Evolutionary conservation across 2,797 vertebrate genomes (phyloP).

Genomic region (Myotis planiceps): DNA sequence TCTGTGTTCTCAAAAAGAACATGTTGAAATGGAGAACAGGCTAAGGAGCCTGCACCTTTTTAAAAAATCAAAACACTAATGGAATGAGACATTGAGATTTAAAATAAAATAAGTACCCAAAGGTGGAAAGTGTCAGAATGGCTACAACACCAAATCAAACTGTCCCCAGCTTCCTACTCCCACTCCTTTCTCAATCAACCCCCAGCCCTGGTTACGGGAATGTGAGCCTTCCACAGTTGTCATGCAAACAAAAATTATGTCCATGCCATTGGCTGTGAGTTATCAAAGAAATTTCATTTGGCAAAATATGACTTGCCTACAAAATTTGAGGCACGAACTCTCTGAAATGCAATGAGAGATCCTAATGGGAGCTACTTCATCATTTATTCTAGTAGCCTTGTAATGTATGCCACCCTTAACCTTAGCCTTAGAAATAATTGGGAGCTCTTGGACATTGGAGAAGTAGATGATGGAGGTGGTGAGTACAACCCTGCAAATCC

Average conservation of each 20-base stretch:
- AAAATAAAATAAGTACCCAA: constrained; percentile 71
- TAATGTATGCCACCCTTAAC: background rate
- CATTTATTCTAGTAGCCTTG: background rate
- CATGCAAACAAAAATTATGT: constrained; percentile 71
- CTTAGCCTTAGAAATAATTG: background rate
- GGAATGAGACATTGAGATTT: constrained; percentile 74
- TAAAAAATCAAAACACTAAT: constrained; percentile 80
- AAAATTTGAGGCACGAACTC: constrained; percentile 46
- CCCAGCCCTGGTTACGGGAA: constrained; percentile 53
- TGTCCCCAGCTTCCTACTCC: constrained; percentile 42
- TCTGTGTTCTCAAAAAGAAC: constrained; percentile 75
- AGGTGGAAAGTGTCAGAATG: constrained; percentile 69
- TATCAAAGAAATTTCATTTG: constrained; percentile 65
- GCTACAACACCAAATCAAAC: constrained; percentile 55
- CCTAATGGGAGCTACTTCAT: background rate
- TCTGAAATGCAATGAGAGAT: constrained; percentile 41
- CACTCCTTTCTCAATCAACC: background rate
- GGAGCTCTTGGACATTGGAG: background rate
- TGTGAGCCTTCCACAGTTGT: constrained; percentile 41
- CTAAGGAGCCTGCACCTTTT: constrained; percentile 70
- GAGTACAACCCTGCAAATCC: background rate
- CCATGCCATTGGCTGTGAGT: constrained; percentile 48
- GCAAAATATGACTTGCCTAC: constrained; percentile 63
- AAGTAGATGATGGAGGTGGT: background rate
- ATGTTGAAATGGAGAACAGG: constrained; percentile 70